phyloP scores from a whole-genome alignment of 2,797 vertebrate species.

The Picus viridis region DNA sequence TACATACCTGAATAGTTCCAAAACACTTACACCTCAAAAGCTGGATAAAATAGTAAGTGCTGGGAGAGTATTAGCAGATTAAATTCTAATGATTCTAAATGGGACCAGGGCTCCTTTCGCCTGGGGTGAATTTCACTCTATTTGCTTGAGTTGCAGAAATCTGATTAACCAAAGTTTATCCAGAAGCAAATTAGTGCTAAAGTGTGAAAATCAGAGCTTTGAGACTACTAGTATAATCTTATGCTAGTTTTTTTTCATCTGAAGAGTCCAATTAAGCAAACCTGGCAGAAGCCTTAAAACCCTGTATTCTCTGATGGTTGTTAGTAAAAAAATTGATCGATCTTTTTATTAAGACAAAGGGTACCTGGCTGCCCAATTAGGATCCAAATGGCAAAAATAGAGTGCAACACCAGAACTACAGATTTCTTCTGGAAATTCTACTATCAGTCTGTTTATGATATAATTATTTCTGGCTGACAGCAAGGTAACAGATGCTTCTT shows the following conservation, averaged over 20 bases:
- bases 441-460: neutral
- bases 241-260: neutral
- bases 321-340: neutral
- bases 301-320: neutral
- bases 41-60: neutral
- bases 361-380: neutral
- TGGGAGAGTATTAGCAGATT: neutral
- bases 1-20: neutral
- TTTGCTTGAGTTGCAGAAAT: conserved; percentile 27
- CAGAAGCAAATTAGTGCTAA: conserved; percentile 21
- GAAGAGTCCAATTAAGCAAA: conserved; percentile 16
- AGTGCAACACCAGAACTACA: neutral
- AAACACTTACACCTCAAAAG: neutral
- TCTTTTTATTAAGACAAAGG: neutral
- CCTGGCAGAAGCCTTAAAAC: neutral
- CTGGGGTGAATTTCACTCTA: neutral
- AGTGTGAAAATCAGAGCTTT: conserved; percentile 28
- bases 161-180: conserved; percentile 34
- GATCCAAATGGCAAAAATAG: neutral
- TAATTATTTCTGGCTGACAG: neutral
- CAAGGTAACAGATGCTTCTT: conserved; percentile 9
- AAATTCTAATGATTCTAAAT: neutral
- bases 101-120: neutral
- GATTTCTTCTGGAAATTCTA: conserved; percentile 17
- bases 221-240: neutral